Evolutionary conservation across 1,140 invertebrate species (phyloP), one percentile per base, ranked within the genome.

Genomic region (Manduca sexta): DNA sequence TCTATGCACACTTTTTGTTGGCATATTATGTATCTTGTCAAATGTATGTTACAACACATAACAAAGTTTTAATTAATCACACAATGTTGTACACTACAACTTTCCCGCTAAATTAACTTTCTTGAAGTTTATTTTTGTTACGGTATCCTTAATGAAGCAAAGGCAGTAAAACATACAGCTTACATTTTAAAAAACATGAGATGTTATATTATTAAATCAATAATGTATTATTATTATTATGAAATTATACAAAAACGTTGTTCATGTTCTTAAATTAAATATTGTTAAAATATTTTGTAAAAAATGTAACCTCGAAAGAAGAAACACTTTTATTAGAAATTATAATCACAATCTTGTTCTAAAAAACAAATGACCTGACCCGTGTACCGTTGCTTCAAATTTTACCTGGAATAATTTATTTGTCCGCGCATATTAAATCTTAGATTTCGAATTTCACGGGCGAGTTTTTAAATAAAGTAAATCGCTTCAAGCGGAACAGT

Each of bases 381-480:
- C 50, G 42, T 30, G 47, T 54, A 61, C 69, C 61, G 60, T 75
- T 68, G 58, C 17, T 53, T 49, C 58, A 47, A 62, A 70, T 64
- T 62, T 63, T 17, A 65, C 44, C 45, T 50, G 40, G 47, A 39
- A 52, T 63, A 67, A 67, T 62, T n/a, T 59, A 56, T 64, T 70
- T 70, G 49, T 71, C 59, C 59, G 51, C 49, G 64, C 55, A 54
- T 60, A 64, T 75, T 69, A 56, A 60, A 60, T 43, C 60, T 68
- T 64, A 60, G 75, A 79, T 79, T 83, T 64, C 31, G 18, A 70
- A 83, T 83, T 83, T 80, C 69, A 83, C 64, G 70, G 66, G 53
- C 55, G 64, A 83, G 62, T 66, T 82, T 71, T 79, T 80, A 83
- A 74, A 74, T 56, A 57, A 60, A 66, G 61, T 51, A 52, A 56